Base-by-base conservation (phyloP, 2,797 vertebrate genomes). In the Rhabdomys pumilio region DNA sequence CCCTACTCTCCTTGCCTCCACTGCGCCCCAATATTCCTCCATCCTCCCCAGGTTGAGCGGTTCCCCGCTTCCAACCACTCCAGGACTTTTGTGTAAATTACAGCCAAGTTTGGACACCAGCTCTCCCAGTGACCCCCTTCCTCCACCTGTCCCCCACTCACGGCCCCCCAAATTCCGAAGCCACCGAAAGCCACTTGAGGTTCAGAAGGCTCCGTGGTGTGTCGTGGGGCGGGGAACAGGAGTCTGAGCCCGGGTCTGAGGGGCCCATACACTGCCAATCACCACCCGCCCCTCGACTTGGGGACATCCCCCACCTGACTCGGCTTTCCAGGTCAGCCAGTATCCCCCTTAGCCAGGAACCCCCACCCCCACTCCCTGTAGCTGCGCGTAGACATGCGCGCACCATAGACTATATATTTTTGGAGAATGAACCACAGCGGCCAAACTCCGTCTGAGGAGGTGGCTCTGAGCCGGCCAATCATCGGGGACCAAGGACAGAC, bases 351-450 rank as follows among this genome's bases (percentile, higher is more conserved):
- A 84, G 91, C 72, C 55, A 77, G 96, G 57, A 92, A 38, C 3
- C 67, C 65, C 34, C 96, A 97, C 96, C 14, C 83, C 63, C 4
- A 98, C 97, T 63, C 34, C 73, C 98, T 96, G 98, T 98, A 96
- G 97, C 98, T 94, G 89, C 26, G 95, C 95, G 95, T 94, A 95
- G 97, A 98, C 89, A 97, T 93, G 97, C 12, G 83, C 93, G 85
- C 98, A 81, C 97, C 95, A 98, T 97, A 98, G 90, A 97, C 95
- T 98, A 97, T 98, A 97, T 98, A 97, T 98, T 97, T 98, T 98
- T 98, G 97, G 97, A 98, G 97, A 98, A 93, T 94, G 98, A 97
- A 97, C 98, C 98, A 97, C 97, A 67, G 98, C 98, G 98, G 98
- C 98, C 98, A 98, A 98, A 98, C 96, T 98, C 98, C 97, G 97